A percentile compares a stretch with the other conserved stretches of the same genome.
phyloP scores from a whole-genome alignment of 1,140 invertebrate species.

The Cephus cinctus region DNA sequence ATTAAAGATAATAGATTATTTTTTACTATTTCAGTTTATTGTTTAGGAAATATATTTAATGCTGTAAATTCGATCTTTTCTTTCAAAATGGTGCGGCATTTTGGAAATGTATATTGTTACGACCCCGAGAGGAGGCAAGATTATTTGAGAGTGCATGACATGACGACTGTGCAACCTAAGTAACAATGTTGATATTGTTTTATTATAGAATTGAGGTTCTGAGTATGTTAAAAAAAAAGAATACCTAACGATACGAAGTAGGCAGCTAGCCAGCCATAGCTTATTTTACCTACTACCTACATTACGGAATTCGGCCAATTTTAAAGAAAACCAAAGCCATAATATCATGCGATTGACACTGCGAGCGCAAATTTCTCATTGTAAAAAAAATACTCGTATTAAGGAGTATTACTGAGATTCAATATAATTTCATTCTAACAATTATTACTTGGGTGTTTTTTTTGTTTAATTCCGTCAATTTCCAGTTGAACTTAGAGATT shows the following conservation, averaged over 20 bases:
- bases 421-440: conserved; percentile 9
- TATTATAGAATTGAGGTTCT: conserved; percentile 25
- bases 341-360: conserved; percentile 8
- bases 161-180: conserved; percentile 19
- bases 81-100: conserved; percentile 30
- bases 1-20: conserved; percentile 47
- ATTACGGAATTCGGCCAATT: too few relatives aligned
- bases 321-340: too few relatives aligned
- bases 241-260: conserved; percentile 31
- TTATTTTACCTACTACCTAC: conserved; percentile 24
- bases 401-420: conserved; percentile 14
- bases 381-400: too few relatives aligned
- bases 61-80: conserved; percentile 29
- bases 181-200: conserved; percentile 12
- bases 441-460: conserved; percentile 10
- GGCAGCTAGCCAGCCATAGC: conserved; percentile 35
- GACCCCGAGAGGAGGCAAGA: conserved; percentile 6
- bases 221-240: conserved; percentile 26
- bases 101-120: conserved; percentile 16
- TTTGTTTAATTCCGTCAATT: conserved; percentile 16
- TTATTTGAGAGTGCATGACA: conserved; percentile 29
- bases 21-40: conserved; percentile 48
- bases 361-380: conserved; percentile 13
- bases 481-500: too few relatives aligned
- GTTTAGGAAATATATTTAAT: conserved; percentile 40